These are phyloP conservation scores for Eristalis tenax DNA, from an alignment of 2,888 invertebrate species.

Conservation along the genomic window DNA sequence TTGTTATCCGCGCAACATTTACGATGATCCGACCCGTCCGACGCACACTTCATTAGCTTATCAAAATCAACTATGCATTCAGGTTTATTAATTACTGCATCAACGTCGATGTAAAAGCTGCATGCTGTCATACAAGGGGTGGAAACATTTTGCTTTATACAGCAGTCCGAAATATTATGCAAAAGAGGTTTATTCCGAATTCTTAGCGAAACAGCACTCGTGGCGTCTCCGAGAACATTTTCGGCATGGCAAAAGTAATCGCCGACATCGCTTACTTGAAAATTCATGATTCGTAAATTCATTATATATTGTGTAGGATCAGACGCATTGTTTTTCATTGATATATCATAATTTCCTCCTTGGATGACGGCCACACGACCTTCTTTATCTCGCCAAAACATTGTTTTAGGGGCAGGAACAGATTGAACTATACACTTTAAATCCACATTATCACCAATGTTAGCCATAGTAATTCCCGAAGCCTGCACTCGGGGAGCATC, in stretches of 20 bases:
- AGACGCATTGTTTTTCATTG: conserved; percentile 84
- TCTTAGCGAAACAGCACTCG: conserved; percentile 88
- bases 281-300: conserved; percentile 88
- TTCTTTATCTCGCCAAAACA: conserved; percentile 90
- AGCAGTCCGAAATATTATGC: conserved; percentile 89
- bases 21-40: conserved; percentile 91
- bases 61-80: conserved; percentile 92
- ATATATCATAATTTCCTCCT: conserved; percentile 88
- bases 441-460: conserved; percentile 88
- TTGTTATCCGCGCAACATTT: conserved; percentile 91
- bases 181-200: conserved; percentile 85
- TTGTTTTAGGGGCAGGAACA: conserved; percentile 89
- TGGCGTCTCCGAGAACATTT: conserved; percentile 89
- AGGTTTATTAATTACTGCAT: conserved; percentile 89
- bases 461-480: conserved; percentile 89
- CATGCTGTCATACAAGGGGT: conserved; percentile 91
- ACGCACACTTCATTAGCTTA: conserved; percentile 92
- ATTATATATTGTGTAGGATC: conserved; percentile 87
- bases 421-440: conserved; percentile 90
- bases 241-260: conserved; percentile 93
- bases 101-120: conserved; percentile 91
- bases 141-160: conserved; percentile 90
- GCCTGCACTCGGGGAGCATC: conserved; percentile 90
- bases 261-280: conserved; percentile 87
- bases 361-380: conserved; percentile 89